A percentile compares a stretch with the other conserved stretches of the same genome.
Evolutionary conservation across 2,888 invertebrate species (phyloP).

Genomic region (Drosophila seclusa): DNA sequence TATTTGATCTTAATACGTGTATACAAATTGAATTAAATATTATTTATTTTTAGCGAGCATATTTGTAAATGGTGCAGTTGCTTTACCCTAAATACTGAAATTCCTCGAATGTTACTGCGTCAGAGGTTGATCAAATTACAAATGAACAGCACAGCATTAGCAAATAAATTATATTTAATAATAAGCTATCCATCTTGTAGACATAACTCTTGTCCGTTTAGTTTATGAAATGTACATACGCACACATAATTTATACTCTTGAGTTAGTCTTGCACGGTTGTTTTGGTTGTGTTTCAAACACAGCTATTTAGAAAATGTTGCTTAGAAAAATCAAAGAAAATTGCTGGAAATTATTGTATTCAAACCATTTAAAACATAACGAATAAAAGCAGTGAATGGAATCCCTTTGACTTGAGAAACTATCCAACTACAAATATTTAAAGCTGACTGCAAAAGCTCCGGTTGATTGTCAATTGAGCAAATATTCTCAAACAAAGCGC

Average conservation of each 20-base stretch:
- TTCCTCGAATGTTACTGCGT: not conserved
- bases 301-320: not conserved
- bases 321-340: not conserved
- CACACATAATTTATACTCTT: not conserved
- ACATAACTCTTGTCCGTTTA: not conserved
- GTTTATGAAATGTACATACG: not conserved
- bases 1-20: not conserved
- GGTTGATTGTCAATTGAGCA: slow-evolving; percentile 5
- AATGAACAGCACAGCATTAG: not conserved
- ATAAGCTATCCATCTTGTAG: not conserved
- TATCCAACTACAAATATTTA: not conserved
- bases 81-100: not conserved
- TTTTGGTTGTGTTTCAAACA: no score
- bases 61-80: not conserved
- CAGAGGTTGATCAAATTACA: not conserved
- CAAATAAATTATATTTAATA: not conserved
- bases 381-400: not conserved
- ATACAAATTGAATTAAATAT: not conserved
- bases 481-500: not conserved
- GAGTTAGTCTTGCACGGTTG: not conserved
- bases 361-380: not conserved
- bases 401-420: slow-evolving; percentile 1
- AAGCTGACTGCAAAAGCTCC: not conserved
- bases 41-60: not conserved
- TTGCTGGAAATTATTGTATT: not conserved